These are phyloP conservation scores for Xestia xanthographa DNA, from an alignment of 2,888 invertebrate species.

Conservation along the genomic window DNA sequence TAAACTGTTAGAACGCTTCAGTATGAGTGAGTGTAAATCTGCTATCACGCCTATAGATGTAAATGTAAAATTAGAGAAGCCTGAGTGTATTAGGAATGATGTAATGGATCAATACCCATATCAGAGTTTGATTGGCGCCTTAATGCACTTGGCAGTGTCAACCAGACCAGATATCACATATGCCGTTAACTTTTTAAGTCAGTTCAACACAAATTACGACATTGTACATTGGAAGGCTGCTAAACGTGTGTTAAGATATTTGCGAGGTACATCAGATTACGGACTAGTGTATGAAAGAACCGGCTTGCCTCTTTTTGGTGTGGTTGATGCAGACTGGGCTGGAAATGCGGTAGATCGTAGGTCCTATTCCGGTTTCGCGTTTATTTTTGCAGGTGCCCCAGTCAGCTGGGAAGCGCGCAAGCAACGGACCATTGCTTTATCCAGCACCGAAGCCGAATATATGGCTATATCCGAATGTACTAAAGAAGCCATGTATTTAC, in stretches of 20 bases:
- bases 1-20: no score
- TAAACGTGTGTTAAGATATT: slow-evolving; percentile 32
- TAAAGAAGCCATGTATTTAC: slow-evolving; percentile 1
- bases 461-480: neutral
- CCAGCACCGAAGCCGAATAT: no score
- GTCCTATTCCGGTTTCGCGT: no score
- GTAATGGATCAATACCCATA: slow-evolving; percentile 11
- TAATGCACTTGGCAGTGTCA: slow-evolving; percentile 29
- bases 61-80: slow-evolving; percentile 10
- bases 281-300: neutral
- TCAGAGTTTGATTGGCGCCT: slow-evolving; percentile 16
- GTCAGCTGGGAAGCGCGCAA: no score
- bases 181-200: slow-evolving; percentile 25
- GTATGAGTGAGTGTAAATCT: slow-evolving; percentile 13
- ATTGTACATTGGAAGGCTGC: slow-evolving; percentile 32
- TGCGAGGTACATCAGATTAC: slow-evolving; percentile 9
- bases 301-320: no score
- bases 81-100: neutral
- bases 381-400: no score
- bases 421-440: no score
- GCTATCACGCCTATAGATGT: slow-evolving; percentile 11
- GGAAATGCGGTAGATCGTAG: no score
- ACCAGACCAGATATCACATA: slow-evolving; percentile 27
- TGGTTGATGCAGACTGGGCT: no score
- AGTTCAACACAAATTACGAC: slow-evolving; percentile 19